phyloP scores from a whole-genome alignment of 2,113 vertebrate genomes.

The Poicephalus gulielmi region DNA sequence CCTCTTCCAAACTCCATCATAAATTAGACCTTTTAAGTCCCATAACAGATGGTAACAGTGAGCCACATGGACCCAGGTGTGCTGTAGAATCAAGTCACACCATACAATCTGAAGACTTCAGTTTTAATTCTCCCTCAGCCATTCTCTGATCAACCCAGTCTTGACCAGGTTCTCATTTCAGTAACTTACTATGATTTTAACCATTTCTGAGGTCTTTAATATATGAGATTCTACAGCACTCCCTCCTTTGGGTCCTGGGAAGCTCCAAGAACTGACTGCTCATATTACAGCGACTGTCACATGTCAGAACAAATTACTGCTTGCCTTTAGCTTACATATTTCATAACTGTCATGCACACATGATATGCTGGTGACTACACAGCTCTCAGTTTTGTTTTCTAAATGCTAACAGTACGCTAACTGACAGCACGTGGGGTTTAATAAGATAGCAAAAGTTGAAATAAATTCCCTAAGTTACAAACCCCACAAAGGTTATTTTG shows the following conservation, averaged over 20 bases:
- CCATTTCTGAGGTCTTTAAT: neutral
- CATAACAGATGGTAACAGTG: neutral
- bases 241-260: neutral
- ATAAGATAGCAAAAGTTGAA: neutral
- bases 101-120: neutral
- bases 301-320: constrained; percentile 18
- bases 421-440: neutral
- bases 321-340: neutral
- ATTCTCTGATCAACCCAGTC: neutral
- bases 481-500: neutral
- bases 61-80: neutral
- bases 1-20: neutral
- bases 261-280: neutral
- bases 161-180: neutral
- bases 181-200: neutral
- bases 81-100: neutral
- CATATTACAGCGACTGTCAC: neutral
- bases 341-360: neutral
- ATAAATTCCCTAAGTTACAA: neutral
- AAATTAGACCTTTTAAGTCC: neutral
- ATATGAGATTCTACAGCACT: neutral
- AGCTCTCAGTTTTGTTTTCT: neutral
- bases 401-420: neutral
- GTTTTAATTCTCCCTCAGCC: no score
- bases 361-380: neutral